phyloP scores from a whole-genome alignment of 2,113 vertebrate genomes.

The Piprites chloris region DNA sequence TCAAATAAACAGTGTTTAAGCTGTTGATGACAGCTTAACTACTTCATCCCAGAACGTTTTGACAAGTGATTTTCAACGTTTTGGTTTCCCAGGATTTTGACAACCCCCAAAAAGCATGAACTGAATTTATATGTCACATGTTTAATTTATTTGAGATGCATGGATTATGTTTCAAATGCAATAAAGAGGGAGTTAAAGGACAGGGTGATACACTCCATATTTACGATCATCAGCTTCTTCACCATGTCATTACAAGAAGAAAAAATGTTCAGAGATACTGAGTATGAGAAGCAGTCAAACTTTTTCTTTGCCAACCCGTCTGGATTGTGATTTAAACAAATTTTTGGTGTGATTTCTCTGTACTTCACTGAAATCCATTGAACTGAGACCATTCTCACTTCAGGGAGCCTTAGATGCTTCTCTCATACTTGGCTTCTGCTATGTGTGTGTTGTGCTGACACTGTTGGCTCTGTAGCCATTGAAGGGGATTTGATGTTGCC shows the following conservation, averaged over 20 bases:
- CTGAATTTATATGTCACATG: constrained; percentile 30
- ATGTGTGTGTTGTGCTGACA: fast-evolving
- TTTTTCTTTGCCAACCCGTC: not conserved
- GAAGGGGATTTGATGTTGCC: not conserved
- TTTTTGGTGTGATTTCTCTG: not conserved
- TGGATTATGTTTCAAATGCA: constrained; percentile 11
- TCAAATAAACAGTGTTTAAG: constrained; percentile 56
- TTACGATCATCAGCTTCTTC: constrained; percentile 22
- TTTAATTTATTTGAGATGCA: constrained; percentile 51
- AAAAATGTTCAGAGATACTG: not conserved
- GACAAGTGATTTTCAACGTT: constrained; percentile 43
- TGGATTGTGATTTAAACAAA: not conserved
- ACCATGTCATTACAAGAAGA: not conserved
- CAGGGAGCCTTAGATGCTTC: not conserved
- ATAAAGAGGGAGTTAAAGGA: not conserved
- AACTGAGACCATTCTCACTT: not conserved
- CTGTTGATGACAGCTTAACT: constrained; percentile 56
- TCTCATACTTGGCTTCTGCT: not conserved
- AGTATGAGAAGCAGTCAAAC: not conserved
- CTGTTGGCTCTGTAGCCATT: fast-evolving
- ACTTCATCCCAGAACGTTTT: constrained; percentile 49
- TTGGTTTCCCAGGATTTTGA: constrained; percentile 40
- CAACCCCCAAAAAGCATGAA: constrained; percentile 6
- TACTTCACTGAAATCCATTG: not conserved
- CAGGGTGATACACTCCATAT: not conserved